These are phyloP conservation scores for Trimorus sp. DNA, from an alignment of 2,888 invertebrate genomes.

Conservation along the genomic window DNA sequence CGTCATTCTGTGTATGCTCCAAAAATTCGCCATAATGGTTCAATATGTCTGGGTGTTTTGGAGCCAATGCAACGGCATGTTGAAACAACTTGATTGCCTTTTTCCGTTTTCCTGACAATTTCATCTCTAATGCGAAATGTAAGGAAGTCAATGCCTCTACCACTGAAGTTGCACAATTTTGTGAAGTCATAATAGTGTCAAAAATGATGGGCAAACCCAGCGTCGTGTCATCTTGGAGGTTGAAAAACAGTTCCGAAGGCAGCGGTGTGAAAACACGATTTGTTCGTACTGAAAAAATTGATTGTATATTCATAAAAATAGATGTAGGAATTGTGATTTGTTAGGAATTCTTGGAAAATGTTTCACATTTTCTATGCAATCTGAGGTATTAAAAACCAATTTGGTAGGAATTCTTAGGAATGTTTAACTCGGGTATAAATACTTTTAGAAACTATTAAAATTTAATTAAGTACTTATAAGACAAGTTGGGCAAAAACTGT, in stretches of 20 bases:
- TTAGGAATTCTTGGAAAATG: too few relatives aligned
- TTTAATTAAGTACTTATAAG: too few relatives aligned
- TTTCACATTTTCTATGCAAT: too few relatives aligned
- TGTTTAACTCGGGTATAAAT: too few relatives aligned
- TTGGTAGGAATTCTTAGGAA: too few relatives aligned
- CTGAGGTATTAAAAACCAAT: too few relatives aligned
- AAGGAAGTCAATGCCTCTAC: slow-evolving; percentile 92
- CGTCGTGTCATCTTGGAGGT: slow-evolving; percentile 73
- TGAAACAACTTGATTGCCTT: slow-evolving; percentile 93
- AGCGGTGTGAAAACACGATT: slow-evolving; percentile 73
- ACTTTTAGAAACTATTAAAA: too few relatives aligned
- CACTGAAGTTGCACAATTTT: slow-evolving; percentile 80
- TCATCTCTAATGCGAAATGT: slow-evolving; percentile 93
- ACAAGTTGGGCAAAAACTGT: too few relatives aligned
- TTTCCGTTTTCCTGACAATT: slow-evolving; percentile 89
- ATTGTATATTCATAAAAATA: too few relatives aligned
- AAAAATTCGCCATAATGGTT: slow-evolving; percentile 96
- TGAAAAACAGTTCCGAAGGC: slow-evolving; percentile 72
- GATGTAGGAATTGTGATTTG: too few relatives aligned
- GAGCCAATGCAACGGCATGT: slow-evolving; percentile 95
- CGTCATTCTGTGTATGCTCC: slow-evolving; percentile 91
- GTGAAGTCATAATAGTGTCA: slow-evolving; percentile 63
- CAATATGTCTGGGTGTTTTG: slow-evolving; percentile 95
- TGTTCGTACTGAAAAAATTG: slow-evolving; percentile 31
- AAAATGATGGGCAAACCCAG: slow-evolving; percentile 68